Base-by-base conservation (phyloP, 1,140 invertebrate genomes). In the Megathymus violae region DNA sequence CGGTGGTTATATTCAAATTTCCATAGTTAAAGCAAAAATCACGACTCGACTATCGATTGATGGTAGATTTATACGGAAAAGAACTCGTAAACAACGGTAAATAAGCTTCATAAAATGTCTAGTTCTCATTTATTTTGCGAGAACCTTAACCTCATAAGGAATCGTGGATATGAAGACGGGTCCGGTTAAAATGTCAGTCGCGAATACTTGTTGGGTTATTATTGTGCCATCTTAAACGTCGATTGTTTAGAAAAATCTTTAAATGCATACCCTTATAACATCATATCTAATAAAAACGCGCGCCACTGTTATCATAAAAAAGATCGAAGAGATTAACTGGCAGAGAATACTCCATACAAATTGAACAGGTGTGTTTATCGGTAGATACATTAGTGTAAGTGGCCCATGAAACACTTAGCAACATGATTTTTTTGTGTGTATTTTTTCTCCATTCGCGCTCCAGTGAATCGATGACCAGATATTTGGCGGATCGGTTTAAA, bases 1-100 rank as follows among this genome's bases (percentile, higher is more conserved):
- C 44, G 19, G 31, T 60, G 58, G 38, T 60, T 60, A 58, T 58
- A 60, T 60, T 59, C 58, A 60, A 60, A 60, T 60, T 60, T 60
- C 38, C 58, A 9, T 40, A 60, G 58, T 60, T 60, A 27, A 38
- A 60, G 44, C 44, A 60, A 46, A 60, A 48, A 60, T 48, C 58
- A 60, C 44, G 58, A 48, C 58, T 13, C 34, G 9, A 25, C 44
- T 60, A 44, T 48, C 58, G 48, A 60, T 60, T 60, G 58, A 38
- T 48, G 31, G 17, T 47, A 19, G 34, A 60, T 60, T 60, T 60
- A 60, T 60, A 60, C 48, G 58, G 38, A 59, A 59, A 59, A n/a
- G 17, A 34, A 47, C 31, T 48, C 56, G 25, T 60, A 48, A 60
- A 60, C 48, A 60, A 60, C 34, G 58, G 58, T 60, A 48, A 60